Evolutionary conservation across 2,113 vertebrate genomes (phyloP).

Genomic region (Cairina moschata): DNA sequence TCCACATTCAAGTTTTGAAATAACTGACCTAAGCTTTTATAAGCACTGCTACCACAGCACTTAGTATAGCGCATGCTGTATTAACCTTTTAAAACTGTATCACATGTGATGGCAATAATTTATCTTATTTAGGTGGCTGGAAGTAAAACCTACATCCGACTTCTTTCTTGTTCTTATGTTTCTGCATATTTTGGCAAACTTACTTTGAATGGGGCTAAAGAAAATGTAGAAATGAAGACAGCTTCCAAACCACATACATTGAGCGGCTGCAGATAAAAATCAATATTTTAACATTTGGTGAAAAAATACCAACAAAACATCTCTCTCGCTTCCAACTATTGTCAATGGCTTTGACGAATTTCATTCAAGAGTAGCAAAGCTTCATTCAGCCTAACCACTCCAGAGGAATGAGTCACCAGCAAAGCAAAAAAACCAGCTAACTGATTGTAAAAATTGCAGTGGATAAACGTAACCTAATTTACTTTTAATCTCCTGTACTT

Average conservation of each 20-base stretch:
- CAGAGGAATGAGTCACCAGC: neutral
- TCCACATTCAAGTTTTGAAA: neutral
- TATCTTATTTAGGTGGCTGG: neutral
- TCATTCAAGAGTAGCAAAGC: neutral
- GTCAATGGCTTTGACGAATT: neutral
- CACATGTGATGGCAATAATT: neutral
- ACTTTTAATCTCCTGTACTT: neutral
- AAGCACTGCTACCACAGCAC: neutral
- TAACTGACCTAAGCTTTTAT: neutral
- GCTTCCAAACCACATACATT: neutral
- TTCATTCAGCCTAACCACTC: neutral
- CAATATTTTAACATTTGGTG: slow-evolving; percentile 3
- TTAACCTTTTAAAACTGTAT: neutral
- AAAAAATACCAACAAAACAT: neutral
- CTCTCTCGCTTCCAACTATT: neutral
- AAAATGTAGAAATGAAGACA: neutral
- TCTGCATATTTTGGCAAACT: neutral
- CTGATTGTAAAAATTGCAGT: neutral
- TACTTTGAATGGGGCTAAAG: neutral
- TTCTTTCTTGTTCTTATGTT: neutral
- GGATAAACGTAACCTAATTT: neutral
- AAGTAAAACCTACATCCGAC: neutral
- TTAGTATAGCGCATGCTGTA: neutral
- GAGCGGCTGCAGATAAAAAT: slow-evolving; percentile 3
- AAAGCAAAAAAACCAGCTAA: neutral